These are phyloP conservation scores for Sceloporus undulatus DNA, from an alignment of 2,113 vertebrate genomes.

Conservation along the genomic window DNA sequence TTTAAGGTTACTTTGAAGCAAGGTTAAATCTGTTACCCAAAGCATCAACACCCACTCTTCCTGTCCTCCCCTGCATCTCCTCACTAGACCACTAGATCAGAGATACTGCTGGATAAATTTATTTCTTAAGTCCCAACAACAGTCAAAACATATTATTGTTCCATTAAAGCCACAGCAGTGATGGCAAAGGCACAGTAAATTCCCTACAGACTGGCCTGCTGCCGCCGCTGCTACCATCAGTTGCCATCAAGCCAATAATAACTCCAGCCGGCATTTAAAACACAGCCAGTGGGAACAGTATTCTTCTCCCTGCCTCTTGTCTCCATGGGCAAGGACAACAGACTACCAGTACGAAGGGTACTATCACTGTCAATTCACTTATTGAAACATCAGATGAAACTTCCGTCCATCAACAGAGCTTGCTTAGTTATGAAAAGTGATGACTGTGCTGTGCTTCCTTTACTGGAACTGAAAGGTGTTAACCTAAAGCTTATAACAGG, in stretches of 20 bases:
- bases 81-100: background rate
- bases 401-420: background rate
- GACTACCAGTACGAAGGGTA: conserved; percentile 57
- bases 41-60: background rate
- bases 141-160: conserved; percentile 13
- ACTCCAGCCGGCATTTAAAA: conserved; percentile 60
- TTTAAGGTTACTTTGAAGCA: conserved; percentile 40
- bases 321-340: conserved; percentile 68
- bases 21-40: conserved; percentile 8
- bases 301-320: conserved; percentile 40
- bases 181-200: conserved; percentile 51
- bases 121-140: background rate
- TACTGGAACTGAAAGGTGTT: background rate
- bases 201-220: conserved; percentile 46
- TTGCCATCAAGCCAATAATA: conserved; percentile 61
- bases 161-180: rapidly evolving
- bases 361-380: background rate
- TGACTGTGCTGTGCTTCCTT: background rate
- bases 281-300: background rate
- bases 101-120: background rate
- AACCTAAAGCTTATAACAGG: background rate
- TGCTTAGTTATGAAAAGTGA: background rate
- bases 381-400: conserved; percentile 24
- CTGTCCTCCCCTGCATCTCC: background rate
- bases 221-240: conserved; percentile 29